A percentile compares a stretch with the other conserved stretches of the same genome.
phyloP scores from a whole-genome alignment of 2,113 vertebrate species.

The Antigone vipio region DNA sequence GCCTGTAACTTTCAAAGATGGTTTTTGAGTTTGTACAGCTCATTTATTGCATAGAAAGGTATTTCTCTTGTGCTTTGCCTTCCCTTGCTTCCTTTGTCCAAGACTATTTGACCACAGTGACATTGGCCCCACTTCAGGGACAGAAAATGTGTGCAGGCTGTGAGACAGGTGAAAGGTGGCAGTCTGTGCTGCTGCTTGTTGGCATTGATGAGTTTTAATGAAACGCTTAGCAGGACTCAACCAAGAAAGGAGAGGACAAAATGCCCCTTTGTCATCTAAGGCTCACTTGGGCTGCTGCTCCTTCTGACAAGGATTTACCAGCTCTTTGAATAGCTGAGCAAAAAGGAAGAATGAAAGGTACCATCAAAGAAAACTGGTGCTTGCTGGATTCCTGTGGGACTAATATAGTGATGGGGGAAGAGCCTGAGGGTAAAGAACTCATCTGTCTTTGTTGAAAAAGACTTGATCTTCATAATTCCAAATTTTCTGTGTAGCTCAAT shows the following conservation, averaged over 20 bases:
- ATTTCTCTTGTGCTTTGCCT: neutral
- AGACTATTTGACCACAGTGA: neutral
- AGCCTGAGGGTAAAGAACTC: neutral
- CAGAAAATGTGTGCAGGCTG: neutral
- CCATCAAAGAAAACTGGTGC: neutral
- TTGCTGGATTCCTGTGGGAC: neutral
- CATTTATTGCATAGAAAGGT: neutral
- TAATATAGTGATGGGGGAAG: neutral
- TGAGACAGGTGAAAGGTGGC: neutral
- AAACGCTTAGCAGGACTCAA: neutral
- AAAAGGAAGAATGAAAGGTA: neutral
- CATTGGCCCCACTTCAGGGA: neutral
- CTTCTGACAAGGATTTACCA: neutral
- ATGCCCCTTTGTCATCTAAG: neutral
- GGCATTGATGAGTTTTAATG: neutral
- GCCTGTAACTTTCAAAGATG: neutral
- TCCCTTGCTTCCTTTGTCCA: neutral
- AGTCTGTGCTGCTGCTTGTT: neutral
- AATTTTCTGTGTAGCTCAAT: neutral
- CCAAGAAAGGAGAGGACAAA: neutral
- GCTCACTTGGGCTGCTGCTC: neutral
- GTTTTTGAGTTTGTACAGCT: neutral
- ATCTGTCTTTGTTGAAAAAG: neutral
- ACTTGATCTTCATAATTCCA: neutral
- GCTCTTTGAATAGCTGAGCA: neutral